Base-by-base conservation (phyloP, 1,140 invertebrate species). In the Diuraphis noxia region DNA sequence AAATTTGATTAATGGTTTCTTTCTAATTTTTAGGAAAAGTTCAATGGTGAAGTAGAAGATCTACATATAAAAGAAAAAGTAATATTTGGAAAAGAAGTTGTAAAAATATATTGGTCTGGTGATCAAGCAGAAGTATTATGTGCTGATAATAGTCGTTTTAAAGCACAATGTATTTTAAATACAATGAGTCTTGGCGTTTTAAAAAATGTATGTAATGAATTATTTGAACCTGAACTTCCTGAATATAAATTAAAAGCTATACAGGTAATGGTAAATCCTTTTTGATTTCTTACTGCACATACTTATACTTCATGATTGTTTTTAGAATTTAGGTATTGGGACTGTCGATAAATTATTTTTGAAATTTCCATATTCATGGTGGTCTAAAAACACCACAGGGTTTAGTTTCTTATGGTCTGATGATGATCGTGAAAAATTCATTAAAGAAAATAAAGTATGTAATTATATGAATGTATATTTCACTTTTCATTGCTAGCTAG, bases 321-420 rank as follows among this genome's bases (percentile, higher is more conserved):
- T 94, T 87, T 91, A 95, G 93, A 95, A 95, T n/a, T 93, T 97
- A 2, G 95, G 95, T 25, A 95, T 97, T 92, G 97, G 96, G 63
- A 95, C 95, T 4, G 95, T 97, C 1, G 95, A 97, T 93, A 97
- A 97, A 94, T 95, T 98, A 88, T 97, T 96, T 92, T 93, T 97
- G 36, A 95, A 96, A 93, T 97, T 96, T 92, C 93, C 95, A 3
- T 93, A 94, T 79, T 94, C 94, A 41, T 97, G 96, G 95, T 96
- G 96, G 95, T 94, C 95, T 5, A 93, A 94, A 72, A 93, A 94
- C 40, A 93, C 93, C 6, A 94, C 93, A 81, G 94, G 93, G 84
- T 95, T 95, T 93, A 94, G 93, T 56, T 94, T 95, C 41, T 92
- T 96, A 8, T 96, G 95, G 95, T 93, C 93, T 1, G 93, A 94